A percentile compares a stretch with the other conserved stretches of the same genome.
Conservation (phyloP, 1,140 invertebrate genomes). For the Apocrypta bakeri region DNA sequence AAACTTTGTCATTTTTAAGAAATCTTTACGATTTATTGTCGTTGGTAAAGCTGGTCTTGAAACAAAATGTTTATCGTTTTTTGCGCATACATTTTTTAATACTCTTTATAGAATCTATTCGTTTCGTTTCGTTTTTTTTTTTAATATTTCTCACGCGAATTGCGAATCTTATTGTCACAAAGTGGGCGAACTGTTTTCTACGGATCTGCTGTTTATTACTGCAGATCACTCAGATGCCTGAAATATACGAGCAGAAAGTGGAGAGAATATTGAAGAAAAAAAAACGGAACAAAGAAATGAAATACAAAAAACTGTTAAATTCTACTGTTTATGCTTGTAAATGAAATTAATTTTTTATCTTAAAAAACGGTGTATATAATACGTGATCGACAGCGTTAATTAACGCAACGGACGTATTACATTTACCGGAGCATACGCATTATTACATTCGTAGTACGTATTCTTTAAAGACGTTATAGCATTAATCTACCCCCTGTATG, state of each 20-base stretch:
- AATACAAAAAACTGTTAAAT: not conserved
- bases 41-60: not conserved
- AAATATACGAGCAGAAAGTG: conserved; percentile 57
- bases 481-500: no score
- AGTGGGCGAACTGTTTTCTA: no score
- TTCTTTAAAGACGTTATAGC: conserved; percentile 45
- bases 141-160: no score
- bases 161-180: no score
- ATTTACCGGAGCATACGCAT: not conserved
- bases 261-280: conserved; percentile 58
- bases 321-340: conserved; percentile 37
- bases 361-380: conserved; percentile 54
- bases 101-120: not conserved
- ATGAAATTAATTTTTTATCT: conserved; percentile 69
- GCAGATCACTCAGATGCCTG: conserved; percentile 34
- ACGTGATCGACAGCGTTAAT: no score
- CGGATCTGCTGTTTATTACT: not conserved
- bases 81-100: not conserved
- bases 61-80: not conserved
- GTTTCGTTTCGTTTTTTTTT: not conserved
- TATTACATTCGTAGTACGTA: conserved; percentile 42
- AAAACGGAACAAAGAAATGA: conserved; percentile 37
- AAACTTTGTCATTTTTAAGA: not conserved
- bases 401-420: conserved; percentile 51
- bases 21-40: not conserved